Conservation (phyloP, 2,797 vertebrate genomes). For the Centroberyx gerrardi region DNA sequence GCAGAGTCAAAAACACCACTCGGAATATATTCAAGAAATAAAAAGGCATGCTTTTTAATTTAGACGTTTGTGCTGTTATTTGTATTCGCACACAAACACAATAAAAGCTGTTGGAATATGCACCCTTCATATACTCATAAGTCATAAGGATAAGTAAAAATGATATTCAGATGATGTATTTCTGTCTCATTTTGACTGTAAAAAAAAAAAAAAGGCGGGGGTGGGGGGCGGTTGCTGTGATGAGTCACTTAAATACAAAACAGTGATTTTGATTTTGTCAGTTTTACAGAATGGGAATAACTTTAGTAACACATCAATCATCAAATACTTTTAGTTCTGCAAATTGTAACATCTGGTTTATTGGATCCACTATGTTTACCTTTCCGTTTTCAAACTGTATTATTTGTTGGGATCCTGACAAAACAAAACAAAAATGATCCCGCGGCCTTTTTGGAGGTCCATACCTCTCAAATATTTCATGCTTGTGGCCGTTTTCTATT, state of each 20-base stretch:
- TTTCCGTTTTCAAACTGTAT: neutral
- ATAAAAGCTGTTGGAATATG: too few relatives aligned
- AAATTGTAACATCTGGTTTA: neutral
- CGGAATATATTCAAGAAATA: slow-evolving; percentile 76
- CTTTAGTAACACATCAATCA: neutral
- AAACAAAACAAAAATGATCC: too few relatives aligned
- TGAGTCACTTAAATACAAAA: too few relatives aligned
- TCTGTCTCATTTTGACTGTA: too few relatives aligned
- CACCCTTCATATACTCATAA: too few relatives aligned
- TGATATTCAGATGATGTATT: too few relatives aligned
- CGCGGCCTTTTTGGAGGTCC: too few relatives aligned
- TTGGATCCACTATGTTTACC: too few relatives aligned
- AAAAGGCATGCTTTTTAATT: slow-evolving; percentile 88
- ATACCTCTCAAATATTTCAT: slow-evolving; percentile 33
- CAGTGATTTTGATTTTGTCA: slow-evolving; percentile 1
- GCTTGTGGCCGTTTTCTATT: slow-evolving; percentile 71
- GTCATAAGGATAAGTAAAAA: too few relatives aligned
- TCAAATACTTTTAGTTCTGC: neutral
- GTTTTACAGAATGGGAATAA: neutral
- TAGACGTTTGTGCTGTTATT: slow-evolving; percentile 68
- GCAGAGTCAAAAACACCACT: slow-evolving; percentile 57
- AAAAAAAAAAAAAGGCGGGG: too few relatives aligned
- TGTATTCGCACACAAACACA: slow-evolving; percentile 17
- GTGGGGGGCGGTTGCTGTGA: too few relatives aligned
- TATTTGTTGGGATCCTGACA: too few relatives aligned